phyloP scores from a whole-genome alignment of 1,140 invertebrate genomes.

The Lamellibrachia luymesi region DNA sequence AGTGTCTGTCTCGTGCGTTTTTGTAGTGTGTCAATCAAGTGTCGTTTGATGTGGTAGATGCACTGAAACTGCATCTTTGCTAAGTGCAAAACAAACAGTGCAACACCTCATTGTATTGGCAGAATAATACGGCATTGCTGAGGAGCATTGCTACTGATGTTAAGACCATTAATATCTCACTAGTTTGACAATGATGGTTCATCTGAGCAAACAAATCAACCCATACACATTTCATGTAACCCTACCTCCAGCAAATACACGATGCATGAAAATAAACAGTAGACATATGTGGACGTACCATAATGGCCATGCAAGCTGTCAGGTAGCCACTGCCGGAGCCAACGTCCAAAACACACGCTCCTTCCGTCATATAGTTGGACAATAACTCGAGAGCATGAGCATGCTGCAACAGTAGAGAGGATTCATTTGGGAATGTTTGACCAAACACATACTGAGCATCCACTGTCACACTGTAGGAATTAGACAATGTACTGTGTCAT shows the following conservation, averaged over 20 bases:
- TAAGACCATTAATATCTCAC: background rate
- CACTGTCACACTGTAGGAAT: no score
- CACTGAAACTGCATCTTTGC: no score
- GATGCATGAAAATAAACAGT: background rate
- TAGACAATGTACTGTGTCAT: no score
- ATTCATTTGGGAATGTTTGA: no score
- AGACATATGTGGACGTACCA: conserved; percentile 61
- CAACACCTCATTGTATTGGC: no score
- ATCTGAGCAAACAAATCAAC: background rate
- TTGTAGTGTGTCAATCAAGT: no score
- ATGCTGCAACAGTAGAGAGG: conserved; percentile 62
- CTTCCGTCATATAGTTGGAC: conserved; percentile 74
- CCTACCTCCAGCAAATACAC: background rate
- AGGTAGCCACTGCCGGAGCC: conserved; percentile 94
- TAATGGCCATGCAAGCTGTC: conserved; percentile 89
- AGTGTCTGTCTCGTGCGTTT: no score
- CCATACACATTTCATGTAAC: background rate
- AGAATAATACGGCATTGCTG: no score
- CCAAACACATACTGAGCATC: no score
- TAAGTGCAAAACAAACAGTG: no score
- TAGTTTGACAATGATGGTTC: background rate
- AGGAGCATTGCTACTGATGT: background rate
- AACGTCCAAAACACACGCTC: conserved; percentile 84
- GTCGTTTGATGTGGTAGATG: no score
- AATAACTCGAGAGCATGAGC: conserved; percentile 90